These are phyloP conservation scores for Heliocidaris tuberculata DNA, from an alignment of 35 echinoderm and acorn worm species.

Conservation along the genomic window DNA sequence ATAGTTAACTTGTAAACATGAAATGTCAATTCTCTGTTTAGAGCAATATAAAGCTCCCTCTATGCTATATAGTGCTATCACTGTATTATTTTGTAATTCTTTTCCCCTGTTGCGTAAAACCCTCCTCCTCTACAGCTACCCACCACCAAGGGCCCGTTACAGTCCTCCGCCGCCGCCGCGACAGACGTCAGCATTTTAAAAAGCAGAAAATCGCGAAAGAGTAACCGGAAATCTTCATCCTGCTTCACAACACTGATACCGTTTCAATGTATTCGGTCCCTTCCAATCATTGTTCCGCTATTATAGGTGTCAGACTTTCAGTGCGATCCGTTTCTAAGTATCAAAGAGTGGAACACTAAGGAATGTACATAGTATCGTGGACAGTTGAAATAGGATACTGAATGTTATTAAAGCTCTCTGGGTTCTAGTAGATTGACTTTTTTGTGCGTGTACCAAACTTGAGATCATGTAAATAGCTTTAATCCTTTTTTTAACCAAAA, in stretches of 20 bases:
- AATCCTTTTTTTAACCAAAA: neutral
- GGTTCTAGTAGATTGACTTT: neutral
- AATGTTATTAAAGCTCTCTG: neutral
- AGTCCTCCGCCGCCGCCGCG: neutral
- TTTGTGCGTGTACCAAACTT: neutral
- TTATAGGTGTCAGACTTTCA: neutral
- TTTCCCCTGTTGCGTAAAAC: neutral
- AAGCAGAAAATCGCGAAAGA: conserved; percentile 11
- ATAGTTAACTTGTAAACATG: neutral
- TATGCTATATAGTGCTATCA: neutral
- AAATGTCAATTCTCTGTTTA: neutral
- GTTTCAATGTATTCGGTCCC: neutral
- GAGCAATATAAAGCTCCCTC: neutral
- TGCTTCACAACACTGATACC: neutral
- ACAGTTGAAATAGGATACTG: neutral
- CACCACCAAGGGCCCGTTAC: neutral
- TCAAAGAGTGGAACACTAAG: neutral
- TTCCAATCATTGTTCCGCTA: neutral
- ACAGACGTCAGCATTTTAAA: conserved; percentile 24
- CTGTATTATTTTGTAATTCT: neutral
- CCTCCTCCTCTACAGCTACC: conserved; percentile 36
- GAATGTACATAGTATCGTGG: neutral
- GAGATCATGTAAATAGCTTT: neutral
- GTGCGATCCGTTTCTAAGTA: neutral
- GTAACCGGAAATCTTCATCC: neutral